These are phyloP conservation scores for Zygothrica quintamaculata DNA, from an alignment of 2,888 invertebrate genomes.

Conservation along the genomic window DNA sequence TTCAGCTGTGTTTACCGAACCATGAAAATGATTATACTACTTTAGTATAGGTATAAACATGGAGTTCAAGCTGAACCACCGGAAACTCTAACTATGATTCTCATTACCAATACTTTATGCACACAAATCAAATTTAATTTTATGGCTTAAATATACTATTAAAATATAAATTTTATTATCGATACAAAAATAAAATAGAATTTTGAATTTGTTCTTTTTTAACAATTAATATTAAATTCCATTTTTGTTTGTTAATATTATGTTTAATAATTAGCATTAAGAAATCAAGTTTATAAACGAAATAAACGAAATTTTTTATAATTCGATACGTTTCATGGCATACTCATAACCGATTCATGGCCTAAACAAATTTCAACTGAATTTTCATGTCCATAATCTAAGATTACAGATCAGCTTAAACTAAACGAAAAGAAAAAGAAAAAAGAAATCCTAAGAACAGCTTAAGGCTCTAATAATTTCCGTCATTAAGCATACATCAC, in stretches of 20 bases:
- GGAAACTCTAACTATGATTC: too few relatives aligned
- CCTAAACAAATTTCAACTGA: background rate
- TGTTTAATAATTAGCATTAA: too few relatives aligned
- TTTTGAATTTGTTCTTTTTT: background rate
- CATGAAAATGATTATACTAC: constrained; percentile 56
- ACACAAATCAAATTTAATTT: too few relatives aligned
- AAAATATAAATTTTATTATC: too few relatives aligned
- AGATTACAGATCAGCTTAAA: constrained; percentile 10
- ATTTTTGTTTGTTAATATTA: background rate
- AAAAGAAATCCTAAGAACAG: background rate
- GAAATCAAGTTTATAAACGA: too few relatives aligned
- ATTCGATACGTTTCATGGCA: background rate
- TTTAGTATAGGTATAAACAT: constrained; percentile 21
- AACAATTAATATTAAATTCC: background rate
- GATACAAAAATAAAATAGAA: background rate
- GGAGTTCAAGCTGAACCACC: too few relatives aligned
- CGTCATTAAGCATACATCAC: constrained; percentile 61
- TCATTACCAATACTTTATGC: too few relatives aligned
- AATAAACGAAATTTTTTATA: background rate
- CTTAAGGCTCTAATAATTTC: constrained; percentile 37
- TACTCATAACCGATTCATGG: background rate
- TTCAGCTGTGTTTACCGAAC: constrained; percentile 43
- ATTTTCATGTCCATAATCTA: background rate
- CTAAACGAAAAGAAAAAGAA: constrained; percentile 2
- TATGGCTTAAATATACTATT: too few relatives aligned